Base-by-base conservation (phyloP, 2,797 vertebrate species). In the Australoheros facetus region DNA sequence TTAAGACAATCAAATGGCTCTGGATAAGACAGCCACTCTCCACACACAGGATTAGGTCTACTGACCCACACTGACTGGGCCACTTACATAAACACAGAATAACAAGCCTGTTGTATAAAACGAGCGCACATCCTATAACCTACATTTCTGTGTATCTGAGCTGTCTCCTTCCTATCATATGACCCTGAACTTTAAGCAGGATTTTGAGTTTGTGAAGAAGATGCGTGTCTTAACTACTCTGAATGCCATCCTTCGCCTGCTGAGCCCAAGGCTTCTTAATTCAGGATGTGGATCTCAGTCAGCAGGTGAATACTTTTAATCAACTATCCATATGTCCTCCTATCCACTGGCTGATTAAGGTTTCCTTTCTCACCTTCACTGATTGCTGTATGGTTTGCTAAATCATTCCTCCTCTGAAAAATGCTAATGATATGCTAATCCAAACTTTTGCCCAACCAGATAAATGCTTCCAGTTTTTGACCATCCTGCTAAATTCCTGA, bases 1-100 rank as follows among this genome's bases (percentile, higher is more conserved):
- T 69, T 93, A 91, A 94, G 91, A 91, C 89, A 91, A 93, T 95
- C 93, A 94, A 93, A 94, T 13, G 83, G 83, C 87, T 88, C 90
- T 80, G 87, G 89, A 82, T 90, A 80, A 91, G 84, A 83, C 85
- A 57, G 85, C 77, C 75, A 71, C 78, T 85, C 81, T 80, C 78
- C 73, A 79, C 80, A 85, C 64, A 84, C 76, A 75, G 90, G 93
- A 95, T 95, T 94, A 92, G 53, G 57, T 82, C 66, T 69, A 57
- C 80, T 91, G 88, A 92, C 87, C 89, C 86, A 88, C 85, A 83
- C 80, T 32, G 79, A 75, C 84, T 59, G 72, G 77, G 71, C 77
- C 75, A 81, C 89, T 90, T 90, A 88, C 21, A 26, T 84, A 88
- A 86, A 90, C 78, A 51, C 57, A 64, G 30, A 42, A 58, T 57